Evolutionary conservation across 2,797 vertebrate species (phyloP).

Genomic region (Melanotaenia boesemani): DNA sequence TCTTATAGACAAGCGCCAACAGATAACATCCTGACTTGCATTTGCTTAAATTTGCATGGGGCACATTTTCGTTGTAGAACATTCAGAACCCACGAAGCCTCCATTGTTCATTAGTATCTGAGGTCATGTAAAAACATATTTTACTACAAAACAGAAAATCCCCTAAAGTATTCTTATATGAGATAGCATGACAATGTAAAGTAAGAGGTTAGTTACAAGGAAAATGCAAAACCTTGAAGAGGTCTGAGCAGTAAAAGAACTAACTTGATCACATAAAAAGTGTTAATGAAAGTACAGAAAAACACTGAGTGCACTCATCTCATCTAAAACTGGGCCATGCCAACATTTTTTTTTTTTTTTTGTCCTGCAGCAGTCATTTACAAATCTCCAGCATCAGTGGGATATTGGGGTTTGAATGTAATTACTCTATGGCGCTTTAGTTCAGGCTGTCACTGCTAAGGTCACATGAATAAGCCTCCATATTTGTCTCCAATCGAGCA

Average conservation of each 20-base stretch:
- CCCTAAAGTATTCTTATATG: not conserved
- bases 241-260: slow-evolving; percentile 23
- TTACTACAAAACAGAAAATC: slow-evolving; percentile 21
- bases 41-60: slow-evolving; percentile 69
- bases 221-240: slow-evolving; percentile 6
- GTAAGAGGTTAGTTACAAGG: not conserved
- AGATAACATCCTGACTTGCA: slow-evolving; percentile 39
- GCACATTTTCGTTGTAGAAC: slow-evolving; percentile 32
- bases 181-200: slow-evolving; percentile 24
- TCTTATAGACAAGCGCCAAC: slow-evolving; percentile 30
- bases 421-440: slow-evolving; percentile 77
- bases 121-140: slow-evolving; percentile 36
- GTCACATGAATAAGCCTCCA: slow-evolving; percentile 80
- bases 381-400: slow-evolving; percentile 68
- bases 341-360: slow-evolving; percentile 39
- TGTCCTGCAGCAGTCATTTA: slow-evolving; percentile 46
- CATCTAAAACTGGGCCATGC: slow-evolving; percentile 57
- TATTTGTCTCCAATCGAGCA: slow-evolving; percentile 79
- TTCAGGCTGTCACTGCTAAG: slow-evolving; percentile 75
- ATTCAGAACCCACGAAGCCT: slow-evolving; percentile 32
- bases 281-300: slow-evolving; percentile 26
- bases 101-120: slow-evolving; percentile 41
- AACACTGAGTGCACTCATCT: slow-evolving; percentile 16
- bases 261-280: slow-evolving; percentile 1
- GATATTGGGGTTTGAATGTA: slow-evolving; percentile 73